Conservation (phyloP, 1,140 invertebrate genomes). For the Aplysia californica region DNA sequence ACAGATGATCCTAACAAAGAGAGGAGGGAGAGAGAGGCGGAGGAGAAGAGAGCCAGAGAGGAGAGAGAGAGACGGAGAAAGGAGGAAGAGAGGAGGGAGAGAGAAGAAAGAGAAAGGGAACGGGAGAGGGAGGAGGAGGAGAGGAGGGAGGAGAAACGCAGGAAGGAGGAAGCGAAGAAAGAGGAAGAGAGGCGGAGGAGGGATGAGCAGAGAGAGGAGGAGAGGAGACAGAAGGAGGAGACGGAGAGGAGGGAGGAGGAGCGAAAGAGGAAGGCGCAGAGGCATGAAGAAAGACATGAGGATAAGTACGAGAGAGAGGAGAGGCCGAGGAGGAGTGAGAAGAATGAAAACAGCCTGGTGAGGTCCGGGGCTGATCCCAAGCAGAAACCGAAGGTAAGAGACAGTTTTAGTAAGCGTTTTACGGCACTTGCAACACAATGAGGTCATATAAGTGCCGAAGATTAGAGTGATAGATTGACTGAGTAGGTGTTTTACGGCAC, state of each 20-base stretch:
- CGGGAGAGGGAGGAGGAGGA: neutral
- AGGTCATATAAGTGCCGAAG: no score
- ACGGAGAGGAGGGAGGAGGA: neutral
- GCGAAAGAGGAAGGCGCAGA: neutral
- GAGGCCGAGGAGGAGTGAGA: neutral
- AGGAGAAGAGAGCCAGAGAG: neutral
- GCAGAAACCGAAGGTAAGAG: slow-evolving; percentile 8
- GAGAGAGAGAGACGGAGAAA: neutral
- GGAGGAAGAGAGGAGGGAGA: neutral
- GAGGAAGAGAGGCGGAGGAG: neutral
- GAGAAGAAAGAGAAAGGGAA: slow-evolving; percentile 16
- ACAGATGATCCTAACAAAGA: neutral
- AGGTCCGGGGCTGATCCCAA: neutral
- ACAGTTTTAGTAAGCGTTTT: no score
- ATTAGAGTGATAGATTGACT: no score
- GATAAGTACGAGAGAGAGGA: neutral
- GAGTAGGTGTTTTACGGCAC: no score
- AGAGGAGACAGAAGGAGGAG: neutral
- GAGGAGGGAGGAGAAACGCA: neutral
- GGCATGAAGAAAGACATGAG: neutral
- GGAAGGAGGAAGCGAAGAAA: neutral
- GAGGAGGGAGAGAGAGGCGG: neutral
- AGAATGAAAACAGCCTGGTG: slow-evolving; percentile 4
- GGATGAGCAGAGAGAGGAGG: no score
- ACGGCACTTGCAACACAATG: no score